Base-by-base conservation (phyloP, 2,797 vertebrate genomes). In the Platyrinchus mystaceus region DNA sequence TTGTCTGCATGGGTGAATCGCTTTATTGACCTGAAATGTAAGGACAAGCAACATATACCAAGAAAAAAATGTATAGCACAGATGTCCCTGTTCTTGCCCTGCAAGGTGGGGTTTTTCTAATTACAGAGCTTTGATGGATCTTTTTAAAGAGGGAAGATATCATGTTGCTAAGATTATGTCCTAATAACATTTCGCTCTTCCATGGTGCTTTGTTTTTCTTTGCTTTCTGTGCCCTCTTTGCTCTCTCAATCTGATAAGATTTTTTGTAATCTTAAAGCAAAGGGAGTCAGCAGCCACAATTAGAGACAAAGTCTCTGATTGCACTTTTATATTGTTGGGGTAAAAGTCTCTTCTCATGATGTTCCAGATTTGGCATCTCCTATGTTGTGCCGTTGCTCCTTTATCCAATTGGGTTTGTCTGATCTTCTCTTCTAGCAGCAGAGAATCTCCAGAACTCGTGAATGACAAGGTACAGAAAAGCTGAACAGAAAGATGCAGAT, bases 1-100 rank as follows among this genome's bases (percentile, higher is more conserved):
- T 63, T 83, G 17, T 77, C 56, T 91, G 47, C 28, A 8, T 5
- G 7, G 19, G 32, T 84, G 41, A 90, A 93, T 84, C 79, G 52
- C 58, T 76, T 95, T 87, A 73, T 89, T 87, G 83, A 94, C 44
- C 69, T 93, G 69, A 91, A 93, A 50, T 62, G 10, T 53, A 93
- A 82, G 30, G 71, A 63, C 28, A 43, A 91, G 58, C 14, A 74
- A 50, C 12, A 34, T 19, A 62, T 13, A 76, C 36, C 8, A 58
- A 56, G 44, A 37, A 64, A 83, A 83, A 90, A 75, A 37, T 37
- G 44, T 80, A n/a, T 14, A 44, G 6, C 6, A 39, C 8, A n/a
- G 32, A 36, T 71, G 17, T 28, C 47, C 27, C 21, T 50, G 39
- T 87, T 27, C 39, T 90, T 86, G 39, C 21, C 44, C 47, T 83